Evolutionary conservation across 2,797 vertebrate species (phyloP).

Genomic region (Ataeniobius toweri): DNA sequence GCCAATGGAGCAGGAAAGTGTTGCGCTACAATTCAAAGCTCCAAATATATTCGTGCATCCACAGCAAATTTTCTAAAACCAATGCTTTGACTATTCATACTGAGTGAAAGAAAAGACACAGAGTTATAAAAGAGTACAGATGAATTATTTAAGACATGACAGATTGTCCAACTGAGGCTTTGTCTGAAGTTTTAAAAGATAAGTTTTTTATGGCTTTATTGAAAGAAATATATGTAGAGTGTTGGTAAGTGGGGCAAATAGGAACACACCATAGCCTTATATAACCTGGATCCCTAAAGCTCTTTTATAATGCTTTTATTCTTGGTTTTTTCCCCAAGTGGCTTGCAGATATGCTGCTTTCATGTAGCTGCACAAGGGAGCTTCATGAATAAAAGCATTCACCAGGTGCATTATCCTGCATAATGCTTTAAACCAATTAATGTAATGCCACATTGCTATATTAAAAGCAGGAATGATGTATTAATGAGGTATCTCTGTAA

Average conservation of each 20-base stretch:
- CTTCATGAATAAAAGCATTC: conserved; percentile 13
- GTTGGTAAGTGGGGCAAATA: not conserved
- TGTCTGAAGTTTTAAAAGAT: not conserved
- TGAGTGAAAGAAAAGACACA: not conserved
- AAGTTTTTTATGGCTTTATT: conserved; percentile 1
- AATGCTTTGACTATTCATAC: conserved; percentile 15
- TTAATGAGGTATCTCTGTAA: not conserved
- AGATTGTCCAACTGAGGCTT: not conserved
- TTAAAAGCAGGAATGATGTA: conserved; percentile 16
- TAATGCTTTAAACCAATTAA: conserved; percentile 8
- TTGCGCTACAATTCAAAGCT: conserved; percentile 13
- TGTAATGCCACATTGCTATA: conserved; percentile 14
- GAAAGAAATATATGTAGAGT: conserved; percentile 5
- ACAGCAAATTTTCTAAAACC: not conserved
- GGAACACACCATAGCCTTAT: conserved; percentile 1
- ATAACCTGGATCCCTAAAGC: conserved; percentile 21
- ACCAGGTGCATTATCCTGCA: conserved; percentile 12
- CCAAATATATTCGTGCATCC: conserved; percentile 29
- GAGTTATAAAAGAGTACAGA: conserved; percentile 11
- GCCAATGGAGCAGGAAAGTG: conserved; percentile 7
- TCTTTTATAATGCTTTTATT: conserved; percentile 37
- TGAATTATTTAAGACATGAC: conserved; percentile 22
- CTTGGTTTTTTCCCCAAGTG: conserved; percentile 20
- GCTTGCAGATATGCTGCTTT: conserved; percentile 12
- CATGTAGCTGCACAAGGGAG: conserved; percentile 16